A percentile compares a stretch with the other conserved stretches of the same genome.
These are phyloP conservation scores for Thamnophis sirtalis DNA, from an alignment of 2,113 vertebrate genomes.

Conservation along the genomic window DNA sequence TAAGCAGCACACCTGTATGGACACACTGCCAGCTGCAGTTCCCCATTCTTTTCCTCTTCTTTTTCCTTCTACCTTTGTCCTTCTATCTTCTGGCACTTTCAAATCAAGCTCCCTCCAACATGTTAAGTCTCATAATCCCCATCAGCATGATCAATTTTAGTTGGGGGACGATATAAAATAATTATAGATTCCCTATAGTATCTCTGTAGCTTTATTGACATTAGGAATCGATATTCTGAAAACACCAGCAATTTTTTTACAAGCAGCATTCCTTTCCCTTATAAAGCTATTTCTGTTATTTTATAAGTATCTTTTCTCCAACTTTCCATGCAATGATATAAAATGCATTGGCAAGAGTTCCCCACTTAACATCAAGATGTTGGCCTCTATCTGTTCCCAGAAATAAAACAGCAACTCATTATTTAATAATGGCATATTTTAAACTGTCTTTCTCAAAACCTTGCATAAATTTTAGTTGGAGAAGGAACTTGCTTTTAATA, in stretches of 20 bases:
- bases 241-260: slow-evolving; percentile 27
- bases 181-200: background rate
- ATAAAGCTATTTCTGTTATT: slow-evolving; percentile 24
- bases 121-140: background rate
- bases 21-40: background rate
- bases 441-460: background rate
- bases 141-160: background rate
- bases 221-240: background rate
- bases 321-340: slow-evolving; percentile 19
- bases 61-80: background rate
- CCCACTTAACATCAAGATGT: slow-evolving; percentile 35
- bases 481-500: slow-evolving; percentile 23
- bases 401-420: slow-evolving; percentile 15
- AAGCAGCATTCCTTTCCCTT: slow-evolving; percentile 6
- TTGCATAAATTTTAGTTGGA: slow-evolving; percentile 34
- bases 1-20: background rate
- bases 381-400: slow-evolving; percentile 17
- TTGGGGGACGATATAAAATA: background rate
- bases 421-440: slow-evolving; percentile 19
- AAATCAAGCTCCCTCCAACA: background rate
- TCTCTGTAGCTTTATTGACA: background rate
- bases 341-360: slow-evolving; percentile 13
- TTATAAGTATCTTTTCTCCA: background rate
- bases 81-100: background rate
- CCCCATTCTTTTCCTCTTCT: background rate